phyloP scores from a whole-genome alignment of 2,113 vertebrate genomes.

The Potamarius usumacintae region DNA sequence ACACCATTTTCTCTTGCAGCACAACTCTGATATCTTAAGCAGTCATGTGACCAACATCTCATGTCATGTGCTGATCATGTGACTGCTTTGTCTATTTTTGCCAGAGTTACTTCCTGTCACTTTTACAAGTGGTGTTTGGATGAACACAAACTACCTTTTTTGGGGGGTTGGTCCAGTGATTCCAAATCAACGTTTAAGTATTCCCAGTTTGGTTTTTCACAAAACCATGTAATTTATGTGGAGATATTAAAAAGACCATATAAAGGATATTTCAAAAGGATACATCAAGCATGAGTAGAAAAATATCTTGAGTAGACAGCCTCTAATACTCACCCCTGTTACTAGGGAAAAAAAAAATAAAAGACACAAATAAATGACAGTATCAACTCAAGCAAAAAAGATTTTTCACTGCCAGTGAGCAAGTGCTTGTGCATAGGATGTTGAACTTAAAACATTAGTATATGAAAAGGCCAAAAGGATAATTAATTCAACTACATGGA shows the following conservation, averaged over 20 bases:
- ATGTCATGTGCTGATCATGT: too few species aligned
- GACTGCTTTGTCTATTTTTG: too few species aligned
- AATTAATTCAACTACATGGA: background rate
- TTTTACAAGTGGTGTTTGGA: too few species aligned
- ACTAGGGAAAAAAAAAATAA: constrained; percentile 73
- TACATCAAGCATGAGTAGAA: constrained; percentile 74
- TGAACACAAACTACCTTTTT: too few species aligned
- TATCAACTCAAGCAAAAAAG: background rate
- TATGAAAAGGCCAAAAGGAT: background rate
- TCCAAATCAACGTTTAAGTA: too few species aligned
- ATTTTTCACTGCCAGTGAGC: background rate
- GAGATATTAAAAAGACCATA: background rate
- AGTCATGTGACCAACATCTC: too few species aligned
- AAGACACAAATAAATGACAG: constrained; percentile 58
- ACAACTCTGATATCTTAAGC: too few species aligned
- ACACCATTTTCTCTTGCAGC: too few species aligned
- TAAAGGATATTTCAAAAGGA: constrained; percentile 67
- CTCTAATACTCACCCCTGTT: constrained; percentile 83
- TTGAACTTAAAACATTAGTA: background rate
- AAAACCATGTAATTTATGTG: background rate
- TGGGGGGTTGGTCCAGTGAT: too few species aligned
- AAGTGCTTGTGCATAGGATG: background rate
- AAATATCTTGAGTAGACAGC: constrained; percentile 76
- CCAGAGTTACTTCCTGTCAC: too few species aligned
- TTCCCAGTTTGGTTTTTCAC: background rate